A percentile compares a stretch with the other conserved stretches of the same genome.
Evolutionary conservation across 2,888 invertebrate genomes (phyloP).

Genomic region (Sturmia bella): DNA sequence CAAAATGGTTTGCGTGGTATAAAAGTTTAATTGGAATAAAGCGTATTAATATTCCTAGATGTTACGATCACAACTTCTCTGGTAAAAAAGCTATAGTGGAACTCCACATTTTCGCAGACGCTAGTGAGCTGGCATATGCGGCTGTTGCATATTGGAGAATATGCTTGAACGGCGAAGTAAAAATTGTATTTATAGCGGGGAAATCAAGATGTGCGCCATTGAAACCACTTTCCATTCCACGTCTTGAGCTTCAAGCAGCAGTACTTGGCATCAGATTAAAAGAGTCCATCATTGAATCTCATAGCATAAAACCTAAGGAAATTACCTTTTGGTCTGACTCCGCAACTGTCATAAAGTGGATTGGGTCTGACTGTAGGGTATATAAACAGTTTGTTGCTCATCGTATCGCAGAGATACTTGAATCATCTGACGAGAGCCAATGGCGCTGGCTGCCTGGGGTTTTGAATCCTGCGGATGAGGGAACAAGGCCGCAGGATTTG

Average conservation of each 20-base stretch:
- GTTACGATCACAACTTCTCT: no score
- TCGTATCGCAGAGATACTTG: no score
- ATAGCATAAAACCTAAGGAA: conserved; percentile 34
- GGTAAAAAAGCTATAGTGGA: no score
- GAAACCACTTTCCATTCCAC: conserved; percentile 54
- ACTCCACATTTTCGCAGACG: no score
- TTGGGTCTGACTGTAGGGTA: conserved; percentile 26
- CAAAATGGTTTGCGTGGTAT: conserved; percentile 41
- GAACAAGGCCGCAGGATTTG: no score
- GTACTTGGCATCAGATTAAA: conserved; percentile 45
- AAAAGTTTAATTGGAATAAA: no score
- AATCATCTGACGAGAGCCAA: no score
- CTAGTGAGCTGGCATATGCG: conserved; percentile 39
- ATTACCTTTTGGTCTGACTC: conserved; percentile 46
- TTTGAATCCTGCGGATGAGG: no score
- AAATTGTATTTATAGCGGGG: conserved; percentile 37
- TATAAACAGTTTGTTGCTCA: conserved; percentile 40
- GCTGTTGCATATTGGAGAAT: conserved; percentile 51
- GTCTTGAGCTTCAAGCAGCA: conserved; percentile 54
- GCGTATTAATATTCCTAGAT: no score
- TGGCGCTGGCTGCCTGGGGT: no score
- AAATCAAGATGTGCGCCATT: no score
- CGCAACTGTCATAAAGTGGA: conserved; percentile 26
- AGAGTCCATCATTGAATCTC: conserved; percentile 15
- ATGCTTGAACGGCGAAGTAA: conserved; percentile 13